Conservation (phyloP, 2,113 vertebrate genomes). For the Rhinoderma darwinii region DNA sequence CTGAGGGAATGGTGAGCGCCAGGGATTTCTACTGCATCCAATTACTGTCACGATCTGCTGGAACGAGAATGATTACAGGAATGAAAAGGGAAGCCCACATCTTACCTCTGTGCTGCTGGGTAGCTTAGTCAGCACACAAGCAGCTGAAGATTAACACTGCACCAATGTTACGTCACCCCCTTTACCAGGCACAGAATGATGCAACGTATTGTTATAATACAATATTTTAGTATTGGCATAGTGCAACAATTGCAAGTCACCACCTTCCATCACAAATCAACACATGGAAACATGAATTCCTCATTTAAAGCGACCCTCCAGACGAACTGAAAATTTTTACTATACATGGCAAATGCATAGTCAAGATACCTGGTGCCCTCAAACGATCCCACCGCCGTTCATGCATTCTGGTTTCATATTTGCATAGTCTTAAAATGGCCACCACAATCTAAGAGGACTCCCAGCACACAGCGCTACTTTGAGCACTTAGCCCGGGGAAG, state of each 20-base stretch:
- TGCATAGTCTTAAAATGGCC: too few relatives aligned
- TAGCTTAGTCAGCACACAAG: conserved; percentile 5
- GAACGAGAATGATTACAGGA: conserved; percentile 51
- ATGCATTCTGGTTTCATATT: too few relatives aligned
- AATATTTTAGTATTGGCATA: neutral
- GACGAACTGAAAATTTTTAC: too few relatives aligned
- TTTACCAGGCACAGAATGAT: neutral
- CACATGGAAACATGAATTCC: neutral
- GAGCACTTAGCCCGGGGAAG: too few relatives aligned
- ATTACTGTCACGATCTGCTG: conserved; percentile 47
- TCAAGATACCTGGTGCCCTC: too few relatives aligned
- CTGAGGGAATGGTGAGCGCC: conserved; percentile 36
- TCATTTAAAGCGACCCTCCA: neutral
- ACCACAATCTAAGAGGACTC: too few relatives aligned
- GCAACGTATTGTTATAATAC: neutral
- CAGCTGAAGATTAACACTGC: conserved; percentile 1
- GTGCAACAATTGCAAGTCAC: neutral
- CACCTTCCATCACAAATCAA: neutral
- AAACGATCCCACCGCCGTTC: too few relatives aligned
- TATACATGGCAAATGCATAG: too few relatives aligned
- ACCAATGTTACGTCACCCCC: neutral
- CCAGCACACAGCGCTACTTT: too few relatives aligned
- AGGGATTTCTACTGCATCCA: conserved; percentile 39
- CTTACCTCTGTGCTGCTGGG: neutral
- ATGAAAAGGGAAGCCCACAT: conserved; percentile 14